Percentiles rank a stretch among this genome's conserved stretches.
These are phyloP conservation scores for Tetramorium alpestre DNA, from an alignment of 1,140 invertebrate species.

Conservation along the genomic window DNA sequence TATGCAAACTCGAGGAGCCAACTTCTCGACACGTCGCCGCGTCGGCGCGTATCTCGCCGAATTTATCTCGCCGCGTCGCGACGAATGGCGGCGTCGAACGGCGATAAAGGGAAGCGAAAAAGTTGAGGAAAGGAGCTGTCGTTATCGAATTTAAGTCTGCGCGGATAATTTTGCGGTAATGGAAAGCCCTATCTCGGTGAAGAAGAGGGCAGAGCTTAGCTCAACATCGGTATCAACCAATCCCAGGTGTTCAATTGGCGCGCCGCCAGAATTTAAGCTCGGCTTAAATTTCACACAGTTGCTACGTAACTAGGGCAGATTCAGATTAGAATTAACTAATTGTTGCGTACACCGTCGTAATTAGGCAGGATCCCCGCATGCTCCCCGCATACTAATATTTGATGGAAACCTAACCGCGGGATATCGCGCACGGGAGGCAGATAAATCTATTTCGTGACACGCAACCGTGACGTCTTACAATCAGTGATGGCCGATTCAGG, in stretches of 20 bases:
- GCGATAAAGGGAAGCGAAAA: conserved; percentile 49
- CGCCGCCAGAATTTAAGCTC: conserved; percentile 70
- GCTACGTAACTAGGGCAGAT: conserved; percentile 67
- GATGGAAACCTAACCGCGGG: conserved; percentile 49
- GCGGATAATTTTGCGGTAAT: conserved; percentile 68
- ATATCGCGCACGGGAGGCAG: neutral
- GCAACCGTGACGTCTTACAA: neutral
- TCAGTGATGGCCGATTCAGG: neutral
- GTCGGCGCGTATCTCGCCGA: neutral
- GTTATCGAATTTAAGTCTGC: conserved; percentile 54
- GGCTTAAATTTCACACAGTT: conserved; percentile 68
- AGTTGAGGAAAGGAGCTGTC: conserved; percentile 2
- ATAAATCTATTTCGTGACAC: neutral
- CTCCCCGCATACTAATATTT: conserved; percentile 59
- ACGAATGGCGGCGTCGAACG: neutral
- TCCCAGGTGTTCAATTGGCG: conserved; percentile 75
- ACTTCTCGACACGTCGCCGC: neutral
- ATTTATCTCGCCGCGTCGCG: neutral
- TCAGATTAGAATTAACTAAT: conserved; percentile 76
- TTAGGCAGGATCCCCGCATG: conserved; percentile 53
- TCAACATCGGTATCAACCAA: conserved; percentile 69
- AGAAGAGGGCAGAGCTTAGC: conserved; percentile 60
- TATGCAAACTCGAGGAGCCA: conserved; percentile 11
- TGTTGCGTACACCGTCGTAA: conserved; percentile 70
- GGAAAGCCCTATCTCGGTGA: conserved; percentile 53